These are phyloP conservation scores for Rhizoglyphus robini DNA, from an alignment of 1,140 invertebrate genomes.

Conservation along the genomic window DNA sequence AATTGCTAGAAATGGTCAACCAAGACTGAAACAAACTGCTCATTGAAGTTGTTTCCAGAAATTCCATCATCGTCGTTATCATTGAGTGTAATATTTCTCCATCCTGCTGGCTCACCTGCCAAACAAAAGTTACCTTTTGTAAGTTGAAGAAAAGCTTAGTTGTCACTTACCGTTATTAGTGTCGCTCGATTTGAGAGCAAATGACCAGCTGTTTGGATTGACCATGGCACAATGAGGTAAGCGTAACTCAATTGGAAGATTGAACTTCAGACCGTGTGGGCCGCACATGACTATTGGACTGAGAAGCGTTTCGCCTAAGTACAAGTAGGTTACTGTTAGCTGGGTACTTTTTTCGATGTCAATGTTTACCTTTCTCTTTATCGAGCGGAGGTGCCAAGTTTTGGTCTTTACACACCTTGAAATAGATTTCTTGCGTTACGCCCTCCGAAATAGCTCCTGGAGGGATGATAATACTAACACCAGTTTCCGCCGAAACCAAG, in stretches of 20 bases:
- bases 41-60: conserved; percentile 34
- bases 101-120: conserved; percentile 52
- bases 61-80: conserved; percentile 31
- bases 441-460: conserved; percentile 65
- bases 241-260: conserved; percentile 63
- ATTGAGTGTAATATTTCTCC: conserved; percentile 45
- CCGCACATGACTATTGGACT: conserved; percentile 90
- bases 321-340: not conserved
- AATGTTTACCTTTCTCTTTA: conserved; percentile 60
- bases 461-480: conserved; percentile 74
- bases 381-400: conserved; percentile 63
- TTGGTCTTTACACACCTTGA: conserved; percentile 58
- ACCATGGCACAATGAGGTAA: conserved; percentile 41
- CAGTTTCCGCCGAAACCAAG: conserved; percentile 68
- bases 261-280: conserved; percentile 74
- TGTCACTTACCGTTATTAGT: conserved; percentile 35
- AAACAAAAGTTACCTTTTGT: not conserved
- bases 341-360: not conserved
- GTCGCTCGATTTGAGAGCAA: conserved; percentile 58
- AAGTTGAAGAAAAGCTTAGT: not conserved
- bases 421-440: conserved; percentile 77
- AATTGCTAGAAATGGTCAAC: conserved; percentile 65
- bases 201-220: conserved; percentile 41
- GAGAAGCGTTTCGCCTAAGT: conserved; percentile 71
- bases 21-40: conserved; percentile 69